phyloP scores from a whole-genome alignment of 2,797 vertebrate species.

The Diplodus puntazzo region DNA sequence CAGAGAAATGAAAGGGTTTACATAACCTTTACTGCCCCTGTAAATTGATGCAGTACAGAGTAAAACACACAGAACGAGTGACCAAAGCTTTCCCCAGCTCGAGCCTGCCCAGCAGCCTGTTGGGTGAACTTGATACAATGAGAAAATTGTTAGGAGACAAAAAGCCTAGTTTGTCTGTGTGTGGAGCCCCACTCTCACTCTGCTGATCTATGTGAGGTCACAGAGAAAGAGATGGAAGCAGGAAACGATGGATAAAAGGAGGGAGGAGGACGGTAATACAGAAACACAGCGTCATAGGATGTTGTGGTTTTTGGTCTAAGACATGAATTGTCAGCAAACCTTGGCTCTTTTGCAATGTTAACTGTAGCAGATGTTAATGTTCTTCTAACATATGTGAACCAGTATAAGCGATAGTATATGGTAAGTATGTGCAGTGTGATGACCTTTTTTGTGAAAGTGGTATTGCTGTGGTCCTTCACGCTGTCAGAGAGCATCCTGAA shows the following conservation, averaged over 20 bases:
- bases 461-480: neutral
- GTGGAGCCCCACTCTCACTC: conserved; percentile 45
- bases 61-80: conserved; percentile 29
- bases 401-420: neutral
- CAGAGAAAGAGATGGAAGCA: conserved; percentile 28
- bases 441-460: neutral
- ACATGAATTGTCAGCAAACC: neutral
- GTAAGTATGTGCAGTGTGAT: conserved; percentile 16
- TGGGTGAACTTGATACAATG: conserved; percentile 73
- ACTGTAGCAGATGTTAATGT: conserved; percentile 9
- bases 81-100: conserved; percentile 43
- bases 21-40: neutral
- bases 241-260: conserved; percentile 1
- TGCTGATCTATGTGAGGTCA: conserved; percentile 70
- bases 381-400: conserved; percentile 7
- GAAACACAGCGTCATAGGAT: conserved; percentile 14
- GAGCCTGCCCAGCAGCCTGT: conserved; percentile 57
- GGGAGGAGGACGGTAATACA: conserved; percentile 3
- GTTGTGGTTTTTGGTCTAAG: conserved; percentile 21
- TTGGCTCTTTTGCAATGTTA: conserved; percentile 4
- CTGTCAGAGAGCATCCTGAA: neutral
- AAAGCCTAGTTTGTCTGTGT: conserved; percentile 71
- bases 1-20: neutral
- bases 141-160: conserved; percentile 79
- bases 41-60: conserved; percentile 29